phyloP scores from a whole-genome alignment of 2,797 vertebrate genomes.

The Melanotaenia trifasciata region DNA sequence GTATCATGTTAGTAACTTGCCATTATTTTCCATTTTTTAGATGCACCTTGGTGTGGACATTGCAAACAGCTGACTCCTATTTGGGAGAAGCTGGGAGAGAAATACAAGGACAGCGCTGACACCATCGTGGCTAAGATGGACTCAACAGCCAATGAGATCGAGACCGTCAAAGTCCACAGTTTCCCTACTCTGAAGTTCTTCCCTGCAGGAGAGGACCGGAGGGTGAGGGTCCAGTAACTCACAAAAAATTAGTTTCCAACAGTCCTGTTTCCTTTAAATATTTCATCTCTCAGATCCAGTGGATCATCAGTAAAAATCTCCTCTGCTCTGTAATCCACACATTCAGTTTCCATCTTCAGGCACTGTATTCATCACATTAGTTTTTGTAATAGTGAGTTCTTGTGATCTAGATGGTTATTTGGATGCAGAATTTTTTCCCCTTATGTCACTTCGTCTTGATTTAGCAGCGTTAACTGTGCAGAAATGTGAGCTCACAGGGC shows the following conservation, averaged over 20 bases:
- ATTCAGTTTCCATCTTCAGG: not conserved
- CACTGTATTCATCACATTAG: too few species aligned
- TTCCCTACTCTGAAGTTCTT: constrained; percentile 98
- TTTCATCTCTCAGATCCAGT: not conserved
- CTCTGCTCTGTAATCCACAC: not conserved
- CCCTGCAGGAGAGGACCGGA: constrained; percentile 88
- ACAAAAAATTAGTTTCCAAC: not conserved
- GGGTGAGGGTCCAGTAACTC: constrained; percentile 75
- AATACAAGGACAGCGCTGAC: constrained; percentile 87
- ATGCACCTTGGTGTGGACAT: constrained; percentile 99
- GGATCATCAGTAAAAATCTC: too few species aligned
- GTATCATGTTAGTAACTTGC: not conserved
- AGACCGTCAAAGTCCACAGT: constrained; percentile 95
- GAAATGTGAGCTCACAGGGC: constrained; percentile 55
- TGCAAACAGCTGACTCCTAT: constrained; percentile 98
- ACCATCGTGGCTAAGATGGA: constrained; percentile 96
- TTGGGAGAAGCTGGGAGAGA: constrained; percentile 97
- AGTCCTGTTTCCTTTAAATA: not conserved
- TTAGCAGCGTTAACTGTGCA: constrained; percentile 31
- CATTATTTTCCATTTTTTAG: constrained; percentile 70
- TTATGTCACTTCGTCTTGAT: constrained; percentile 38
- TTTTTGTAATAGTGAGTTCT: not conserved
- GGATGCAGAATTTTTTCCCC: constrained; percentile 12
- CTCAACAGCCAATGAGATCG: constrained; percentile 96
- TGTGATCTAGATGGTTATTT: constrained; percentile 17